A percentile compares a stretch with the other conserved stretches of the same genome.
Conservation (phyloP, 2,888 invertebrate species). For the Coleophora flavipennella region DNA sequence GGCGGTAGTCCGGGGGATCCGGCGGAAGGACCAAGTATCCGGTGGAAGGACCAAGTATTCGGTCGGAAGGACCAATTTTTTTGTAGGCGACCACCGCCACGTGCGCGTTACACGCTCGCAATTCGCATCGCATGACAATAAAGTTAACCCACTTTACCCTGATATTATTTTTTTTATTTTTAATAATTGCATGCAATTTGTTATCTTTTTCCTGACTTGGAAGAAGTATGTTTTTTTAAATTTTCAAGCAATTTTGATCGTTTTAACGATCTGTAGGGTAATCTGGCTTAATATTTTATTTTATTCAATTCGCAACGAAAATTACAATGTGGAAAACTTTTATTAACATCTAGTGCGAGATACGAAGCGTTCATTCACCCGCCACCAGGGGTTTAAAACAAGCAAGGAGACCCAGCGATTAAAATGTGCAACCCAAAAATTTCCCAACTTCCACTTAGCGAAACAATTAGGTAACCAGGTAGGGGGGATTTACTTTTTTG, state of each 20-base stretch:
- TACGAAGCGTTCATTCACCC: constrained; percentile 34
- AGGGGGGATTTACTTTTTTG: constrained; percentile 23
- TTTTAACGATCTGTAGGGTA: too few relatives aligned
- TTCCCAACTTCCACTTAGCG: constrained; percentile 24
- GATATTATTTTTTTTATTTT: too few relatives aligned
- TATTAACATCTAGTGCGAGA: constrained; percentile 11
- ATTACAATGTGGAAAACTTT: too few relatives aligned
- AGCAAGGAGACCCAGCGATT: constrained; percentile 49
- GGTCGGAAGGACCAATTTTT: constrained; percentile 1
- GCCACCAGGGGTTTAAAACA: constrained; percentile 23
- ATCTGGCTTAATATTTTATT: too few relatives aligned
- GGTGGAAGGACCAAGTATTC: background rate
- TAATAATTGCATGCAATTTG: too few relatives aligned
- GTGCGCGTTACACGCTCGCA: constrained; percentile 29
- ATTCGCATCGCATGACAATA: constrained; percentile 22
- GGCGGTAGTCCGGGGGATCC: constrained; percentile 6
- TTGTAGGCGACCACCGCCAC: constrained; percentile 32
- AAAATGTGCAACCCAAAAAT: constrained; percentile 35
- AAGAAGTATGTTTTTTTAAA: too few relatives aligned
- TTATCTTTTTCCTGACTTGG: too few relatives aligned
- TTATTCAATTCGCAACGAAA: too few relatives aligned
- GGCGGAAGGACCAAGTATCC: background rate
- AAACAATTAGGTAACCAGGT: constrained; percentile 3
- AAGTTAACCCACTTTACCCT: too few relatives aligned
- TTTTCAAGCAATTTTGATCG: too few relatives aligned